Conservation (phyloP, 2,797 vertebrate species). For the Paedocypris micromegethes region DNA sequence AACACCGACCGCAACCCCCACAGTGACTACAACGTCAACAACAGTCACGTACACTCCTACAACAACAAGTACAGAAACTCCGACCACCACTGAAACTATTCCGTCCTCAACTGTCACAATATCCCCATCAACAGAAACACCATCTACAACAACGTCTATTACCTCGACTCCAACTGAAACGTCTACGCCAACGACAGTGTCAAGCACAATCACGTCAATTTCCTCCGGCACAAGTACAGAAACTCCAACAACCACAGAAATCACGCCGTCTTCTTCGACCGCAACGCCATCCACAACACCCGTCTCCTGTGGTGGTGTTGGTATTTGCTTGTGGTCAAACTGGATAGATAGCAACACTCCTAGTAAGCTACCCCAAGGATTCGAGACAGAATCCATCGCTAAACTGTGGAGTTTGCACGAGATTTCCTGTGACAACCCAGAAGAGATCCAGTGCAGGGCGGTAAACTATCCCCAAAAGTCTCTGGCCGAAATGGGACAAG, state of each 20-base stretch:
- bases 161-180: no score
- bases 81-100: background rate
- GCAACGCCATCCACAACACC: background rate
- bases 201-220: no score
- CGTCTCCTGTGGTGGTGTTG: no score
- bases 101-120: background rate
- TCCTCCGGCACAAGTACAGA: no score
- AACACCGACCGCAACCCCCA: slow-evolving; percentile 9
- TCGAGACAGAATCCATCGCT: slow-evolving; percentile 69
- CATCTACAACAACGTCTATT: no score
- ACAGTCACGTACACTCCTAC: background rate
- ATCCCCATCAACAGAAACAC: no score
- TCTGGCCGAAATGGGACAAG: slow-evolving; percentile 60
- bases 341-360: slow-evolving; percentile 67
- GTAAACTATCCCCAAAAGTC: slow-evolving; percentile 35
- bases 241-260: background rate
- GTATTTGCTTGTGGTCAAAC: slow-evolving; percentile 67
- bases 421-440: slow-evolving; percentile 57
- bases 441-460: slow-evolving; percentile 69
- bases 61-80: background rate
- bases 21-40: background rate
- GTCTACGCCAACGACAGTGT: no score
- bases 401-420: no score
- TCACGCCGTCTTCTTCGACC: background rate
- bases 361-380: slow-evolving; percentile 47